Conservation (phyloP, 2,888 invertebrate species). For the Bimastos eiseni region DNA sequence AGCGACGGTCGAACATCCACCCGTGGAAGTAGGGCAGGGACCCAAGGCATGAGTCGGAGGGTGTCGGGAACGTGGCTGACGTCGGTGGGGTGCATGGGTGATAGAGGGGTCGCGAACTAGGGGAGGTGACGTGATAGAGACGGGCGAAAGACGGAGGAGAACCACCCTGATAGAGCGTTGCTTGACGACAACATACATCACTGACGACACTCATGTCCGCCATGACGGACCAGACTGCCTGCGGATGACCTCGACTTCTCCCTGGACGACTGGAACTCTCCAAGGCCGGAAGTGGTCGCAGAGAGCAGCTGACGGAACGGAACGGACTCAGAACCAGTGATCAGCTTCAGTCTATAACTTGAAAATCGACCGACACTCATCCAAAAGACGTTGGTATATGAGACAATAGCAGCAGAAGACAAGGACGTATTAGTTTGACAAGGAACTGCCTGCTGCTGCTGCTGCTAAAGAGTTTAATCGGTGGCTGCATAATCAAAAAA, state of each 20-base stretch:
- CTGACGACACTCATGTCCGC: slow-evolving; percentile 5
- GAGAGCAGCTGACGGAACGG: not conserved
- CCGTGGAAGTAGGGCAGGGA: slow-evolving; percentile 22
- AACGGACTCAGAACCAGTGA: not conserved
- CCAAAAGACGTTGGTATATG: not conserved
- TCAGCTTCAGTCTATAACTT: not conserved
- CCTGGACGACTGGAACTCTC: not conserved
- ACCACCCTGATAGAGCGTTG: not conserved
- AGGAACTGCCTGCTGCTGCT: not conserved
- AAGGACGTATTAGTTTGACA: not conserved
- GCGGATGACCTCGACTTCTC: not conserved
- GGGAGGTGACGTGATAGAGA: not conserved
- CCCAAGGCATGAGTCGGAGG: slow-evolving; percentile 8
- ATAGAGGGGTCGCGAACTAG: not conserved
- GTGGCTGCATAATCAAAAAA: not conserved
- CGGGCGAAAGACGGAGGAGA: not conserved
- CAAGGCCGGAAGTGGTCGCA: too few species aligned
- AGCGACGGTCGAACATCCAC: slow-evolving; percentile 13
- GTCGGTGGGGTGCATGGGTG: slow-evolving; percentile 15
- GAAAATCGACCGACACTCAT: not conserved
- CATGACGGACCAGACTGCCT: not conserved
- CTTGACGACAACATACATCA: not conserved
- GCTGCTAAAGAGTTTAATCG: not conserved
- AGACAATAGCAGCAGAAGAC: not conserved
- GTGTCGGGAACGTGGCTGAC: slow-evolving; percentile 15